Percentiles rank a stretch among this genome's conserved stretches.
Conservation (phyloP, 2,888 invertebrate species). For the Yponomeuta cagnagella region DNA sequence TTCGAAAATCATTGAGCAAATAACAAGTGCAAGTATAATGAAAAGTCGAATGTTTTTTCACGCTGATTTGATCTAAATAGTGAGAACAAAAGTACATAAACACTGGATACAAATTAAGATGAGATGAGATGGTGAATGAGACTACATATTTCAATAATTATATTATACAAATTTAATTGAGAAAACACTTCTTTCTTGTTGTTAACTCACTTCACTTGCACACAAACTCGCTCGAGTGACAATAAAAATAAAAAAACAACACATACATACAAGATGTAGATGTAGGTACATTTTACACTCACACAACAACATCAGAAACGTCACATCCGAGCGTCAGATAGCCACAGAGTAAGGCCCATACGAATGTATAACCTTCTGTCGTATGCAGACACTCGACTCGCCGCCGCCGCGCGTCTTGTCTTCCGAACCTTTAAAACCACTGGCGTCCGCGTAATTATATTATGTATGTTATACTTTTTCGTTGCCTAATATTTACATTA, state of each 20-base stretch:
- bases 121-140: not conserved
- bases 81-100: not conserved
- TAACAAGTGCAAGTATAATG: not conserved
- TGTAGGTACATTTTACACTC: not conserved
- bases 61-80: not conserved
- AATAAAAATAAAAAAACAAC: not conserved
- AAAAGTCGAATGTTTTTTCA: not conserved
- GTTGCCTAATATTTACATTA: no score
- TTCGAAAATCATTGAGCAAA: conserved; percentile 9
- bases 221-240: not conserved
- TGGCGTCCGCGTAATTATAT: no score
- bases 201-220: not conserved
- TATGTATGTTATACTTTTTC: no score
- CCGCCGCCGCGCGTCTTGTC: no score
- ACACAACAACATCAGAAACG: not conserved
- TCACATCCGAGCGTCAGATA: not conserved
- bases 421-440: no score
- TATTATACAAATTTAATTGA: not conserved
- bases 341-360: no score
- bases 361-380: no score
- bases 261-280: not conserved
- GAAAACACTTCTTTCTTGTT: not conserved
- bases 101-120: not conserved
- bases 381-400: no score
- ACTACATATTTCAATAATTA: not conserved